Percentiles rank a stretch among this genome's conserved stretches.
phyloP scores from a whole-genome alignment of 1,140 invertebrate genomes.

The Oncopeltus fasciatus region DNA sequence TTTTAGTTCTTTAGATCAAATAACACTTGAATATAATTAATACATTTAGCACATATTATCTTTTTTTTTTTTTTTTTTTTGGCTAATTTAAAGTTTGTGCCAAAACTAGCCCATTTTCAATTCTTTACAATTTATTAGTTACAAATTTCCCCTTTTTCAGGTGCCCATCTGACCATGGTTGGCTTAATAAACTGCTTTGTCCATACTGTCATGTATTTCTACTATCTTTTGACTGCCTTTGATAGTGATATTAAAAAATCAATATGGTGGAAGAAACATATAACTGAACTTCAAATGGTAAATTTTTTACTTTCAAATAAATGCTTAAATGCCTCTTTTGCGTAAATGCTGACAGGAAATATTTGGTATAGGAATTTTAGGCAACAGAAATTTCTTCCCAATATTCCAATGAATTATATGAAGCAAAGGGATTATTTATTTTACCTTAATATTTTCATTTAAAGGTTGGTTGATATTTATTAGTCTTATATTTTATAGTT shows the following conservation, averaged over 20 bases:
- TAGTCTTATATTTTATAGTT: neutral
- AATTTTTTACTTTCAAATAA: neutral
- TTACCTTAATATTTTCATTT: neutral
- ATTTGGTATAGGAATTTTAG: neutral
- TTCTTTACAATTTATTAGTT: too few relatives aligned
- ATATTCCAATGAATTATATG: neutral
- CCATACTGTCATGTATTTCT: slow-evolving; percentile 35
- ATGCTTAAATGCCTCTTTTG: neutral
- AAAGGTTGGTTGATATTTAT: neutral
- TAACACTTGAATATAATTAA: too few relatives aligned
- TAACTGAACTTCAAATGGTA: slow-evolving; percentile 27
- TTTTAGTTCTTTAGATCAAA: too few relatives aligned
- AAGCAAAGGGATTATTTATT: neutral
- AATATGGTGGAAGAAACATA: slow-evolving; percentile 28
- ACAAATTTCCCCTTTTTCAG: too few relatives aligned
- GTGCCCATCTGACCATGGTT: slow-evolving; percentile 23
- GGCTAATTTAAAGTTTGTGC: too few relatives aligned
- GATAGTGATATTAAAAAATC: slow-evolving; percentile 25
- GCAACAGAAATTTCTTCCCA: neutral
- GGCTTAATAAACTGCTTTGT: slow-evolving; percentile 31
- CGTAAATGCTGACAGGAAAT: neutral
- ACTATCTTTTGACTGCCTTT: slow-evolving; percentile 30
- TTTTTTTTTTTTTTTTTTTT: too few relatives aligned
- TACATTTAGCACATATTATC: too few relatives aligned
- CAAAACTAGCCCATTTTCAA: too few relatives aligned